Percentiles rank a stretch among this genome's conserved stretches.
phyloP scores from a whole-genome alignment of 1,140 invertebrate genomes.

The Matsumurasca onukii region DNA sequence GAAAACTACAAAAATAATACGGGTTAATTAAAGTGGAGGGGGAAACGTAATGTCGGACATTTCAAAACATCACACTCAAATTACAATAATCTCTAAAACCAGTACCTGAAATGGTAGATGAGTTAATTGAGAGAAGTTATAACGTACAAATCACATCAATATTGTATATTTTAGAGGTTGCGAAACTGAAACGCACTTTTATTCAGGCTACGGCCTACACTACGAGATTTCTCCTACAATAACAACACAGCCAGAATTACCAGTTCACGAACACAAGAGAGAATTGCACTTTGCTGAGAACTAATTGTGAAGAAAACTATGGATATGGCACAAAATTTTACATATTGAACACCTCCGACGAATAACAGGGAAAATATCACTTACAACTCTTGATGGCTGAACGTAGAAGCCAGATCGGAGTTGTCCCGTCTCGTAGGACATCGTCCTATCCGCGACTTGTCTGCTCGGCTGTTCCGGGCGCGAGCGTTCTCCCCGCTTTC shows the following conservation, averaged over 20 bases:
- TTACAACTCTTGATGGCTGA: conserved; percentile 38
- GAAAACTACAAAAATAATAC: conserved; percentile 2
- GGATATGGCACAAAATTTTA: conserved; percentile 30
- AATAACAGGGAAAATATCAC: conserved; percentile 28
- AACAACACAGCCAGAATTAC: conserved; percentile 27
- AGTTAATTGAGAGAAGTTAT: conserved; percentile 3
- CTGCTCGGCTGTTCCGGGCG: conserved; percentile 32
- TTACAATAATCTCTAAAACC: neutral
- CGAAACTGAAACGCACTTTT: conserved; percentile 43
- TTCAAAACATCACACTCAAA: conserved; percentile 11
- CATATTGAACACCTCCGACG: conserved; percentile 33
- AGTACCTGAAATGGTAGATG: conserved; percentile 4
- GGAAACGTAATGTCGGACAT: conserved; percentile 17
- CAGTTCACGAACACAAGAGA: conserved; percentile 28
- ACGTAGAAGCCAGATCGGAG: conserved; percentile 39
- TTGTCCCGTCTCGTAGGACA: conserved; percentile 37
- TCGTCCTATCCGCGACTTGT: conserved; percentile 33
- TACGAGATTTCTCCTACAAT: conserved; percentile 30
- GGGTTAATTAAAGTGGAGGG: neutral
- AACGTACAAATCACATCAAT: conserved; percentile 2
- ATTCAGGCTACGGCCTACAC: conserved; percentile 34
- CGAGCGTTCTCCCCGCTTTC: conserved; percentile 33
- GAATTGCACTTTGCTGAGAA: conserved; percentile 27
- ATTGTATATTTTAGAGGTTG: conserved; percentile 9
- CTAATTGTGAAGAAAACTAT: conserved; percentile 30